These are phyloP conservation scores for Cryptomyrus ogoouensis DNA, from an alignment of 2,113 vertebrate species.

Conservation along the genomic window DNA sequence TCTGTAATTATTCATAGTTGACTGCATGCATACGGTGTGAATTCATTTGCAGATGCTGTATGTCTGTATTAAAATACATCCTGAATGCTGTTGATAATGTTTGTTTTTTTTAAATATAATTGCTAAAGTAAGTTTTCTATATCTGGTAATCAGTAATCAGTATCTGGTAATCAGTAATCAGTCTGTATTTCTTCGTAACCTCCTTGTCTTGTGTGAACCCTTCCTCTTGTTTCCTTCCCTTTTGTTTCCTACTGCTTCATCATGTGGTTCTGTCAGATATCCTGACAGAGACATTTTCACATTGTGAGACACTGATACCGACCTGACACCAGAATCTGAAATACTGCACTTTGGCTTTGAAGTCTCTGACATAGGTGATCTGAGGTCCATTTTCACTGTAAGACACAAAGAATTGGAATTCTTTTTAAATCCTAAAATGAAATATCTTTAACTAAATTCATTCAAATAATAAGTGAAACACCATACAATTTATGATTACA, in stretches of 20 bases:
- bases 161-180: not conserved
- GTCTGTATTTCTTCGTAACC: not conserved
- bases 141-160: not conserved
- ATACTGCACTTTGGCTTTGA: conserved; percentile 98
- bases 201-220: not conserved
- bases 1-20: not conserved
- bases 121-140: not conserved
- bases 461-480: not conserved
- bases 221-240: not conserved
- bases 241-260: not conserved
- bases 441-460: not conserved
- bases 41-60: not conserved
- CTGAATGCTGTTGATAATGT: not conserved
- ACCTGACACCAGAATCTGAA: conserved; percentile 99
- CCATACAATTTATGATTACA: not conserved
- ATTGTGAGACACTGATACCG: conserved; percentile 28
- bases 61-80: not conserved
- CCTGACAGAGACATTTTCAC: not conserved
- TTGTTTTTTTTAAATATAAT: not conserved
- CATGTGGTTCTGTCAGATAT: not conserved
- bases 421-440: not conserved
- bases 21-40: not conserved
- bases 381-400: conserved; percentile 93
- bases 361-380: conserved; percentile 96
- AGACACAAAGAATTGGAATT: conserved; percentile 19